A percentile compares a stretch with the other conserved stretches of the same genome.
Conservation (phyloP, 1,140 invertebrate genomes). For the Lerema accius region DNA sequence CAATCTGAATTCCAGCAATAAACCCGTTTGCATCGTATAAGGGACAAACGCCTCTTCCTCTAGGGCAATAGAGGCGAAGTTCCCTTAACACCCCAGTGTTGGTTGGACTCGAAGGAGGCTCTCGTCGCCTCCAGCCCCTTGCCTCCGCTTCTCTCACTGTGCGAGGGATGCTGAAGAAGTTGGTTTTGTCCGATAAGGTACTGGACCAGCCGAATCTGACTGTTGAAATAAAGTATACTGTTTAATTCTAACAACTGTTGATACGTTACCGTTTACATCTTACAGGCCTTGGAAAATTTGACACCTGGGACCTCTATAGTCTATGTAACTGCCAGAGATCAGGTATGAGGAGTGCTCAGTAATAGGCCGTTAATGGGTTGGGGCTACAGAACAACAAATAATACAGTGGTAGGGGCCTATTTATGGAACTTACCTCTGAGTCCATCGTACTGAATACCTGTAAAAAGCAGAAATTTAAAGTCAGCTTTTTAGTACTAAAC, state of each 20-base stretch:
- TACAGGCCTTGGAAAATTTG: no score
- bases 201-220: slow-evolving; percentile 72
- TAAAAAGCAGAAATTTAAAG: slow-evolving; percentile 32
- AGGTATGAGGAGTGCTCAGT: no score
- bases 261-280: no score
- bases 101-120: slow-evolving; percentile 50
- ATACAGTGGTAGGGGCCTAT: no score
- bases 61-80: slow-evolving; percentile 64
- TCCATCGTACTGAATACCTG: slow-evolving; percentile 53
- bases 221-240: slow-evolving; percentile 38
- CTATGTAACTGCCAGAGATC: no score
- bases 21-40: slow-evolving; percentile 71
- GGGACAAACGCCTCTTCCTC: slow-evolving; percentile 61
- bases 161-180: slow-evolving; percentile 75
- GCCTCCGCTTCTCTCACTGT: slow-evolving; percentile 64
- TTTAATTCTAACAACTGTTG: no score
- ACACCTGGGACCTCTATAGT: no score
- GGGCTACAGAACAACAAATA: no score
- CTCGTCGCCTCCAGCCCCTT: slow-evolving; percentile 64
- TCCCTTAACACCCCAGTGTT: slow-evolving; percentile 45
- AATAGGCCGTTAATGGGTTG: no score
- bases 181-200: slow-evolving; percentile 67
- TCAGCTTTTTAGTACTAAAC: no score
- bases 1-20: slow-evolving; percentile 73
- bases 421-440: slow-evolving; percentile 40